A percentile compares a stretch with the other conserved stretches of the same genome.
Evolutionary conservation across 2,888 invertebrate genomes (phyloP).

Genomic region (Eugnorisma glareosa): DNA sequence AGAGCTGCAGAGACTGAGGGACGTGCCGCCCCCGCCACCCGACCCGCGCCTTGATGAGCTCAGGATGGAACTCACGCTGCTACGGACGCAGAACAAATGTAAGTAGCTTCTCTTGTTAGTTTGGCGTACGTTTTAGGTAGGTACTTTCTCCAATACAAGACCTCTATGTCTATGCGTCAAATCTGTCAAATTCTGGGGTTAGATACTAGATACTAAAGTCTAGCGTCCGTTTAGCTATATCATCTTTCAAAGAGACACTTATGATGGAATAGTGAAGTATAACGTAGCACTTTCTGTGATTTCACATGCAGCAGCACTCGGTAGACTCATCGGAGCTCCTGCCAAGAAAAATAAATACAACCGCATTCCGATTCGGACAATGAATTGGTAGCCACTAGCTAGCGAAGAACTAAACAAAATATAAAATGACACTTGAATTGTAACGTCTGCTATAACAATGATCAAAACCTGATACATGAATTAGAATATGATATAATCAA

Average conservation of each 20-base stretch:
- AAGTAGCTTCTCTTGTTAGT: slow-evolving; percentile 68
- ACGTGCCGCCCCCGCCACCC: slow-evolving; percentile 92
- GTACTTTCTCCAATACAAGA: not conserved
- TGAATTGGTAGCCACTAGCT: not conserved
- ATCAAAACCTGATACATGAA: slow-evolving; percentile 10
- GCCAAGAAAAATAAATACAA: slow-evolving; percentile 29
- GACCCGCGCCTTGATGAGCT: slow-evolving; percentile 94
- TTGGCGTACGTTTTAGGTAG: too few species aligned
- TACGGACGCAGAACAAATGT: slow-evolving; percentile 95
- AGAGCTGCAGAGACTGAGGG: slow-evolving; percentile 92
- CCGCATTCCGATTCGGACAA: slow-evolving; percentile 13
- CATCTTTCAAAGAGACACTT: not conserved
- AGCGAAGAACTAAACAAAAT: slow-evolving; percentile 1
- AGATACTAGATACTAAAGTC: not conserved
- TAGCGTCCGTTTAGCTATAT: not conserved
- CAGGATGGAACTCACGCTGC: slow-evolving; percentile 93
- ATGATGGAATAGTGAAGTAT: not conserved
- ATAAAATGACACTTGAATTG: slow-evolving; percentile 6
- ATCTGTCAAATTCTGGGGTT: not conserved
- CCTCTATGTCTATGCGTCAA: too few species aligned
- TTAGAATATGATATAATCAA: slow-evolving; percentile 34
- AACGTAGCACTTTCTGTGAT: slow-evolving; percentile 3
- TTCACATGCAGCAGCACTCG: not conserved
- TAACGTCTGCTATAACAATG: not conserved
- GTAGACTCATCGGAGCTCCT: slow-evolving; percentile 4